Conservation (phyloP, 1,140 invertebrate species). For the Cydia strobilella region DNA sequence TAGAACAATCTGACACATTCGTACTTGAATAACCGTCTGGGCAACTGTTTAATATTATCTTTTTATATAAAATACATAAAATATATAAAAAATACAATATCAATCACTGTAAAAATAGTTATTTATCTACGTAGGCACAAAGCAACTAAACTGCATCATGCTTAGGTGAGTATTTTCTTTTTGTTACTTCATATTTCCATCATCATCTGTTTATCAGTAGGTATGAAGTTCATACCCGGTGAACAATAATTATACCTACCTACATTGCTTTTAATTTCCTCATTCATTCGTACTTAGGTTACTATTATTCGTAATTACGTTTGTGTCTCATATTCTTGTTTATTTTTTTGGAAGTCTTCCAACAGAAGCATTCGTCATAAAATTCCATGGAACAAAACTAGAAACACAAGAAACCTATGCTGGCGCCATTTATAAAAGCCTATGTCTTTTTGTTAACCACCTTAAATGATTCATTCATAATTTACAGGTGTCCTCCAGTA, state of each 20-base stretch:
- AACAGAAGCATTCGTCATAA: too few relatives aligned
- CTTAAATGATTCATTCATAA: background rate
- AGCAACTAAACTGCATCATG: background rate
- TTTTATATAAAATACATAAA: slow-evolving; percentile 12
- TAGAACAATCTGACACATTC: background rate
- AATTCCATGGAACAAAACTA: too few relatives aligned
- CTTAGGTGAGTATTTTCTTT: background rate
- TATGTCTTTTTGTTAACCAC: background rate
- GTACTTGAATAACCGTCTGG: background rate
- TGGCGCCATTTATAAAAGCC: background rate
- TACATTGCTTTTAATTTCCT: too few relatives aligned
- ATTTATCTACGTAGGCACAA: background rate
- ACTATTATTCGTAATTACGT: too few relatives aligned
- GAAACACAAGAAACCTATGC: too few relatives aligned
- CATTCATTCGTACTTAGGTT: too few relatives aligned
- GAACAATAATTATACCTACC: too few relatives aligned
- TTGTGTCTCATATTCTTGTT: too few relatives aligned
- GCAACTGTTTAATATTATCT: background rate
- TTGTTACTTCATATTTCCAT: background rate
- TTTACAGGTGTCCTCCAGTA: slow-evolving; percentile 1
- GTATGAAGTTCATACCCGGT: too few relatives aligned
- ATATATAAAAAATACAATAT: background rate
- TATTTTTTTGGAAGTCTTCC: too few relatives aligned
- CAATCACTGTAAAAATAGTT: background rate
- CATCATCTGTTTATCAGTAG: too few relatives aligned